Percentiles rank a stretch among this genome's conserved stretches.
phyloP scores from a whole-genome alignment of 2,797 vertebrate genomes.

The Chrosomus eos region DNA sequence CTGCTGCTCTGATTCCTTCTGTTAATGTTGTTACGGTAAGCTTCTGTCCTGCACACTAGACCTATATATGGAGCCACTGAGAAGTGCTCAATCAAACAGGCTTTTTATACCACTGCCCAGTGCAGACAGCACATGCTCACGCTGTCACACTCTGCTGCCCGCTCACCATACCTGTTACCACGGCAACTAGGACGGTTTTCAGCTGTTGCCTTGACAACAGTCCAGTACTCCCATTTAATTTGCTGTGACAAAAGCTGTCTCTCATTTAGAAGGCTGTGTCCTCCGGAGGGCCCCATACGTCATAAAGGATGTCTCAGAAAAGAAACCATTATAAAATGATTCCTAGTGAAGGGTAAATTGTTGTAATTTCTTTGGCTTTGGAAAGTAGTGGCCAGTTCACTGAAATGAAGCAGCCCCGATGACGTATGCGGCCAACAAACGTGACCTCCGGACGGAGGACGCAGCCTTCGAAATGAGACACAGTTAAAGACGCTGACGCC shows the following conservation, averaged over 20 bases:
- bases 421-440: neutral
- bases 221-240: slow-evolving; percentile 60
- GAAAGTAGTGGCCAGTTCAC: neutral
- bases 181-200: slow-evolving; percentile 61
- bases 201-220: slow-evolving; percentile 72
- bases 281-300: neutral
- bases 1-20: neutral
- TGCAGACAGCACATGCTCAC: slow-evolving; percentile 29
- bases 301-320: neutral
- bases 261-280: neutral
- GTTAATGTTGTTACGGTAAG: slow-evolving; percentile 6
- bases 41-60: neutral
- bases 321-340: neutral
- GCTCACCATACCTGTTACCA: slow-evolving; percentile 60
- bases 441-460: neutral
- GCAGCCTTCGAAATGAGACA: neutral
- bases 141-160: slow-evolving; percentile 16
- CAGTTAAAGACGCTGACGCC: neutral
- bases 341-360: neutral
- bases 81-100: slow-evolving; percentile 26
- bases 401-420: neutral
- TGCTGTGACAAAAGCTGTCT: slow-evolving; percentile 51
- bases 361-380: neutral
- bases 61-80: slow-evolving; percentile 23
- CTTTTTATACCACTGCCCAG: slow-evolving; percentile 40